These are phyloP conservation scores for Morpho helenor DNA, from an alignment of 2,888 invertebrate genomes.

Conservation along the genomic window DNA sequence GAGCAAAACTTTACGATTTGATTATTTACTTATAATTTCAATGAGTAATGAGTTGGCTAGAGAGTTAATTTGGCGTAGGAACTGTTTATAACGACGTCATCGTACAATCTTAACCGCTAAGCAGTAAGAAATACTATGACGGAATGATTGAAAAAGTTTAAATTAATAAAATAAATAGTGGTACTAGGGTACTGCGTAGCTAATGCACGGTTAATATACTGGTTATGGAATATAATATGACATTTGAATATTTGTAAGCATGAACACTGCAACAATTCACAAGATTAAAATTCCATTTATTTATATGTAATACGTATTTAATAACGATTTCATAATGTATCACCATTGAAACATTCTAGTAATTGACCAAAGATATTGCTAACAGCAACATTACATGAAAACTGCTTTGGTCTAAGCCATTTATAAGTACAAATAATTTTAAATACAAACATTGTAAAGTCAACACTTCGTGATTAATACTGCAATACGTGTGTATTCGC, in stretches of 20 bases:
- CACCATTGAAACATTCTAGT: conserved; percentile 68
- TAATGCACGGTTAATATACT: conserved; percentile 16
- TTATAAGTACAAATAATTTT: conserved; percentile 59
- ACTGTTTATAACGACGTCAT: conserved; percentile 39
- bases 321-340: conserved; percentile 58
- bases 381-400: conserved; percentile 65
- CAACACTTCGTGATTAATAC: conserved; percentile 22
- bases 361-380: conserved; percentile 78
- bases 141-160: conserved; percentile 4
- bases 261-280: conserved; percentile 30
- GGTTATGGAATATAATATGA: conserved; percentile 17
- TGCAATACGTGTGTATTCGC: conserved; percentile 11
- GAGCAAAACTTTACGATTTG: conserved; percentile 61
- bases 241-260: conserved; percentile 15
- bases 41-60: conserved; percentile 47
- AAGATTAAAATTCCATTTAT: conserved; percentile 56
- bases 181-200: conserved; percentile 18
- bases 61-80: conserved; percentile 54
- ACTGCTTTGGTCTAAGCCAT: conserved; percentile 69
- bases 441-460: conserved; percentile 48
- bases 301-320: conserved; percentile 47
- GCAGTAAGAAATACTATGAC: conserved; percentile 1
- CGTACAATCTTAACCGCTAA: conserved; percentile 2
- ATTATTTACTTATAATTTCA: conserved; percentile 46
- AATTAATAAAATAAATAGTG: conserved; percentile 7